Conservation (phyloP, 2,113 vertebrate species). For the Ramphastos sulfuratus region DNA sequence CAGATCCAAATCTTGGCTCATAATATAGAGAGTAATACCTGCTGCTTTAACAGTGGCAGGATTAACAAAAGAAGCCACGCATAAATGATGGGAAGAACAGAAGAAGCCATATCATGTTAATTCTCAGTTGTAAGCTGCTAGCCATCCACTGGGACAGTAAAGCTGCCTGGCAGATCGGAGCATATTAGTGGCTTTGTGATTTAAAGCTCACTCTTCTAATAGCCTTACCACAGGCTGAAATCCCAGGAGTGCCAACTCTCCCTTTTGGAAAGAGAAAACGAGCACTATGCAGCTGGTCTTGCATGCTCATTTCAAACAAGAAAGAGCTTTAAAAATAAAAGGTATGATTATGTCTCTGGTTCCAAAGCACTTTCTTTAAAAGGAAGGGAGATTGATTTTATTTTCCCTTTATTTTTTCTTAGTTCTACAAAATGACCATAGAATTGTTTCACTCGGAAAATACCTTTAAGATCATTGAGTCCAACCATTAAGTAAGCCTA, state of each 20-base stretch:
- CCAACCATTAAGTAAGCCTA: too few species aligned
- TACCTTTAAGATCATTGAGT: too few species aligned
- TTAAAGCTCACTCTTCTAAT: neutral
- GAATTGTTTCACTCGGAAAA: too few species aligned
- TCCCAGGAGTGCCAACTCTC: neutral
- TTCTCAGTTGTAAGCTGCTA: neutral
- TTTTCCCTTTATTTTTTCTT: neutral
- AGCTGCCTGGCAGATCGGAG: neutral
- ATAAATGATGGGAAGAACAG: neutral
- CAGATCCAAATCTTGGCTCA: neutral
- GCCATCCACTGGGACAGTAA: neutral
- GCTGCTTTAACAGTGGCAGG: neutral
- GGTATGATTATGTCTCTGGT: neutral
- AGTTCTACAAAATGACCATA: neutral
- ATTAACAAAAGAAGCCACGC: neutral
- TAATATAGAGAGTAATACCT: neutral
- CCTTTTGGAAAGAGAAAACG: neutral
- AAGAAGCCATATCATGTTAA: neutral
- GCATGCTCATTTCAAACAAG: neutral
- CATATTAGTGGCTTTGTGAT: neutral
- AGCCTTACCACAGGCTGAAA: neutral
- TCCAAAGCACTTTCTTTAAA: neutral
- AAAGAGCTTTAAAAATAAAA: neutral
- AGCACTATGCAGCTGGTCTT: neutral
- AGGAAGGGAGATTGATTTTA: neutral